phyloP scores from a whole-genome alignment of 2,113 vertebrate species.

The Alectura lathami region DNA sequence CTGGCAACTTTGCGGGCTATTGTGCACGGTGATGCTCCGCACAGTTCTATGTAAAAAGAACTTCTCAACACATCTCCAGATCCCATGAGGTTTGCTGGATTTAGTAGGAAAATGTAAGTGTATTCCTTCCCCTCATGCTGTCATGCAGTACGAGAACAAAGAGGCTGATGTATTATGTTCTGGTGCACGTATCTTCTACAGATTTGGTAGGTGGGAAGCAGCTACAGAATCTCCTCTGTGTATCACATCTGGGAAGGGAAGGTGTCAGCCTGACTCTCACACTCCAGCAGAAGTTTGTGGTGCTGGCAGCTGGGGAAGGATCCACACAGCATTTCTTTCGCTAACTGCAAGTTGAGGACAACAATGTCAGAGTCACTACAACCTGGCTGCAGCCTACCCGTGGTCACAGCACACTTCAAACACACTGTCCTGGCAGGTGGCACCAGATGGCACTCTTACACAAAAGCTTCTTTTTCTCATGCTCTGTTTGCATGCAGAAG shows the following conservation, averaged over 20 bases:
- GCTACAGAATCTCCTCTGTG: neutral
- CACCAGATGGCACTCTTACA: slow-evolving; percentile 64
- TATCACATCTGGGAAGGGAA: neutral
- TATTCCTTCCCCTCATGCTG: slow-evolving; percentile 4
- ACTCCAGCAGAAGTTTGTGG: neutral
- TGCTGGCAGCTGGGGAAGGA: neutral
- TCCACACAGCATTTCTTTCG: neutral
- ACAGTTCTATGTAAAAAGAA: slow-evolving; percentile 21
- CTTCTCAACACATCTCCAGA: slow-evolving; percentile 3
- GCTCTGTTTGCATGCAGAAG: neutral
- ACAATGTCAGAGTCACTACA: neutral
- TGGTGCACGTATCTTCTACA: neutral
- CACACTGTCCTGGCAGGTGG: slow-evolving; percentile 38
- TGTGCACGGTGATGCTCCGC: slow-evolving; percentile 38
- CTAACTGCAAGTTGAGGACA: neutral
- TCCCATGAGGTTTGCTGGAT: slow-evolving; percentile 23
- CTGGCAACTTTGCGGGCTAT: slow-evolving; percentile 15
- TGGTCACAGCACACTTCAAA: neutral
- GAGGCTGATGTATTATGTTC: neutral
- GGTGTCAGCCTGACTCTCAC: neutral
- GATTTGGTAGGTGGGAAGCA: neutral
- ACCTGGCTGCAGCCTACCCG: neutral
- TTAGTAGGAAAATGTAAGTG: slow-evolving; percentile 24
- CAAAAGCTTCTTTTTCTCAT: slow-evolving; percentile 32
- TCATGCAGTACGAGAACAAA: slow-evolving; percentile 20